Evolutionary conservation across 2,797 vertebrate genomes (phyloP).

Genomic region (Lateolabrax maculatus): DNA sequence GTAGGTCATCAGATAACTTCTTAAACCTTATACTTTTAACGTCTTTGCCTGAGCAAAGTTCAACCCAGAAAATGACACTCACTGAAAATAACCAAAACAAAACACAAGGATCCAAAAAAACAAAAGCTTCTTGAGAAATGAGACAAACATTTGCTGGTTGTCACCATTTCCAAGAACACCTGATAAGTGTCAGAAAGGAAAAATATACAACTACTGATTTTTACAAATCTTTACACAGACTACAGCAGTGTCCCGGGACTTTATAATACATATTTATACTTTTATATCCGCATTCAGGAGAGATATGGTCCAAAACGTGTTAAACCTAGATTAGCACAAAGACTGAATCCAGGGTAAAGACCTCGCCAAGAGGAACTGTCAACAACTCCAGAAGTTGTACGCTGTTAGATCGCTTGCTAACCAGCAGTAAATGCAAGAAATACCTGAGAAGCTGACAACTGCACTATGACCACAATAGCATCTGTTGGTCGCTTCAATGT

Average conservation of each 20-base stretch:
- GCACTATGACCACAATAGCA: neutral
- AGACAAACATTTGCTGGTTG: neutral
- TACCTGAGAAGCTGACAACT: neutral
- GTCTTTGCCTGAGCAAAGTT: neutral
- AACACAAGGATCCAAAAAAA: neutral
- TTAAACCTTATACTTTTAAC: neutral
- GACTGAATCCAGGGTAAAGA: neutral
- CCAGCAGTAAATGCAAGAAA: neutral
- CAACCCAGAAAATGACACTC: neutral
- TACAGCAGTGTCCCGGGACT: neutral
- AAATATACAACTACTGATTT: neutral
- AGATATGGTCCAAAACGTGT: neutral
- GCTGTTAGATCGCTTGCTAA: neutral
- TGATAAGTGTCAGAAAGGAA: neutral
- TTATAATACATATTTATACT: neutral
- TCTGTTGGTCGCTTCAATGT: neutral
- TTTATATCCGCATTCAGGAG: neutral
- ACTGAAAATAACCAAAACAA: neutral
- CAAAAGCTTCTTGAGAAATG: neutral
- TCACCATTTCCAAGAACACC: neutral
- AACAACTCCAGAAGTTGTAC: no score
- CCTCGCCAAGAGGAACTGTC: neutral
- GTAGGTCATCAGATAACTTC: neutral
- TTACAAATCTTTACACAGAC: neutral
- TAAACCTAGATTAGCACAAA: neutral